Conservation (phyloP, 2,113 vertebrate genomes). For the Phainopepla nitens region DNA sequence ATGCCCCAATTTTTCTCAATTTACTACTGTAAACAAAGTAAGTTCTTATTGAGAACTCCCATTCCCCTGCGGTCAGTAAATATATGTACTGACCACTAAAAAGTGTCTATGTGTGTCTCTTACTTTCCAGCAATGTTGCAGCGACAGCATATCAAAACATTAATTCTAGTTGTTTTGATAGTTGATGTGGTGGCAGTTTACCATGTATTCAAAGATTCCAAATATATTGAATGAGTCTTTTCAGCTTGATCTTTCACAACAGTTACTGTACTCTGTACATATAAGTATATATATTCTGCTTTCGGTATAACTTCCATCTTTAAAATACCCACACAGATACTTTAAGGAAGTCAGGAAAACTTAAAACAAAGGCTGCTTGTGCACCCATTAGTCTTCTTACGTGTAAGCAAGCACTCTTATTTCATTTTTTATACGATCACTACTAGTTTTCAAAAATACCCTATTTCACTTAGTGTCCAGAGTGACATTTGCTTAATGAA, state of each 20-base stretch:
- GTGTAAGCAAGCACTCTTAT: background rate
- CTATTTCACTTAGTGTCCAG: background rate
- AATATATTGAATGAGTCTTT: background rate
- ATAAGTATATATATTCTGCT: background rate
- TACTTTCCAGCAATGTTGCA: background rate
- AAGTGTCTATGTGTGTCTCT: fast-evolving
- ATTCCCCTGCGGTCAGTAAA: background rate
- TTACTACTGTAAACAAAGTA: background rate
- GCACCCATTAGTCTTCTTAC: background rate
- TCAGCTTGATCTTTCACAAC: background rate
- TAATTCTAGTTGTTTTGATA: background rate
- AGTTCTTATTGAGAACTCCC: background rate
- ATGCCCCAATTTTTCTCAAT: background rate
- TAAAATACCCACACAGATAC: background rate
- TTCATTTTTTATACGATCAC: background rate
- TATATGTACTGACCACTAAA: background rate
- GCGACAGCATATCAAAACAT: background rate
- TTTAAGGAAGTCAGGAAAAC: background rate
- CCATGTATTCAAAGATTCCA: background rate
- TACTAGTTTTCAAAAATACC: background rate
- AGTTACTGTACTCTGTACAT: background rate
- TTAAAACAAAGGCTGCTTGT: background rate
- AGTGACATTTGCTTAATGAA: background rate
- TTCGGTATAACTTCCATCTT: background rate
- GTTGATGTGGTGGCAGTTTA: background rate